Evolutionary conservation across 2,113 vertebrate genomes (phyloP).

Genomic region (Diadophis punctatus): DNA sequence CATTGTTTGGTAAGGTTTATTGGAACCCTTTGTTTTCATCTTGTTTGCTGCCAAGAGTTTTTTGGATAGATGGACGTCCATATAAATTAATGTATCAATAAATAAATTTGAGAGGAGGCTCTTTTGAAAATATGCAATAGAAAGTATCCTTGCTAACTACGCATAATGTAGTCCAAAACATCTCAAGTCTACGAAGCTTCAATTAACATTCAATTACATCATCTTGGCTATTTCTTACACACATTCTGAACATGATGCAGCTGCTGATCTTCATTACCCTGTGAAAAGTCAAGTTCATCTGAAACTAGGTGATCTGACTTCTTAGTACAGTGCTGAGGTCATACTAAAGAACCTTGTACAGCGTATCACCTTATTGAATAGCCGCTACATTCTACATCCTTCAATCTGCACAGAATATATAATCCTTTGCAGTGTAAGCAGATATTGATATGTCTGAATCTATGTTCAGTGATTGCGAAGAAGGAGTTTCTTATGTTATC

Average conservation of each 20-base stretch:
- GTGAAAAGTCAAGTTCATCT: background rate
- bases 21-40: background rate
- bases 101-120: background rate
- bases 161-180: background rate
- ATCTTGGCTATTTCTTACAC: background rate
- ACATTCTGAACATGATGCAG: background rate
- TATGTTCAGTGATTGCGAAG: background rate
- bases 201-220: background rate
- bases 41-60: background rate
- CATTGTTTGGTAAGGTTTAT: background rate
- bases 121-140: background rate
- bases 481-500: background rate
- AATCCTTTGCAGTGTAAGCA: background rate
- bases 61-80: background rate
- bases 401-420: background rate
- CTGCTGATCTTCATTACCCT: background rate
- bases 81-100: background rate
- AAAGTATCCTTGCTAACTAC: background rate
- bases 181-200: background rate
- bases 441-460: background rate
- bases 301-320: background rate
- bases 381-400: background rate
- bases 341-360: background rate
- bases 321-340: background rate
- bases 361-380: background rate